Percentiles rank a stretch among this genome's conserved stretches.
Conservation (phyloP, 2,113 vertebrate species). For the Etheostoma cragini region DNA sequence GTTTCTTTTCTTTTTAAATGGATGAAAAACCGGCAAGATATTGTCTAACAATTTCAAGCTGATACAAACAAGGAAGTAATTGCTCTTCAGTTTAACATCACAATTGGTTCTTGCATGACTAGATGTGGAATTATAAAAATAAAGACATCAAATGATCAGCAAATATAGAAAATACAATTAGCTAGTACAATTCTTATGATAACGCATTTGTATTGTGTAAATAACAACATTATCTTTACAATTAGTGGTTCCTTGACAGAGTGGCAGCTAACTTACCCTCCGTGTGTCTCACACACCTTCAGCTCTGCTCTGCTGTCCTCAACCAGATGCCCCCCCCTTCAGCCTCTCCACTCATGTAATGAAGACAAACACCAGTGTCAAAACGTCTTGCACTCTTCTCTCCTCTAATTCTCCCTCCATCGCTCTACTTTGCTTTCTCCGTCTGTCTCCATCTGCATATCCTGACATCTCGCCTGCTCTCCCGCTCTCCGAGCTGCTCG, state of each 20-base stretch:
- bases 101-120: neutral
- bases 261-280: constrained; percentile 70
- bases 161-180: constrained; percentile 3
- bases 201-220: neutral
- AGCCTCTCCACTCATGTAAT: constrained; percentile 43
- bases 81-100: constrained; percentile 7
- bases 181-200: constrained; percentile 10
- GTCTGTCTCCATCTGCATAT: constrained; percentile 71
- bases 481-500: constrained; percentile 64
- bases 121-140: neutral
- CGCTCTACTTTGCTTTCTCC: constrained; percentile 52
- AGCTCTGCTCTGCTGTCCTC: constrained; percentile 50
- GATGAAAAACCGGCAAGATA: neutral
- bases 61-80: neutral
- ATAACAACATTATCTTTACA: constrained; percentile 16
- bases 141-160: neutral
- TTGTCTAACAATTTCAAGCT: neutral
- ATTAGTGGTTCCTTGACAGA: constrained; percentile 21
- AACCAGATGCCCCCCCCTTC: constrained; percentile 50
- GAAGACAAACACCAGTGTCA: constrained; percentile 48
- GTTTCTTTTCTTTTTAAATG: neutral
- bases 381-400: constrained; percentile 48
- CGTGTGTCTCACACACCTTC: constrained; percentile 44
- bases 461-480: constrained; percentile 74
- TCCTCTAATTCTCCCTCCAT: constrained; percentile 44